phyloP scores from a whole-genome alignment of 53 echinoderm and acorn worm species.

The Paelopatides confundens region DNA sequence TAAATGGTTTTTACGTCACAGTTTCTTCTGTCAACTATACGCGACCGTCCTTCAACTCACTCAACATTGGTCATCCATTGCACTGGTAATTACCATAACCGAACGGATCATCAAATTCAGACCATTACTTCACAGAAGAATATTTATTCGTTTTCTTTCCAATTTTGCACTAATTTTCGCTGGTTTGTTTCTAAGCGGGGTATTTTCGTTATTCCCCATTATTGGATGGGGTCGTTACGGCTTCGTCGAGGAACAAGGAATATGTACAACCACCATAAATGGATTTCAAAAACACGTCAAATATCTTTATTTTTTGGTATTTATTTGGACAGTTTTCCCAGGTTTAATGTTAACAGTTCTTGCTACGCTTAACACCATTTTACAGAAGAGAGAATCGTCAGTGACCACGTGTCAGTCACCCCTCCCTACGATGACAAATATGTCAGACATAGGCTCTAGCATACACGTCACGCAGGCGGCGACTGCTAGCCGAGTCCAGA shows the following conservation, averaged over 20 bases:
- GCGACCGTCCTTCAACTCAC: slow-evolving; percentile 63
- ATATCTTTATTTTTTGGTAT: slow-evolving; percentile 49
- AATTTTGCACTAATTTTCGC: slow-evolving; percentile 47
- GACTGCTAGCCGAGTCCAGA: too few species aligned
- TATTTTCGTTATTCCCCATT: slow-evolving; percentile 49
- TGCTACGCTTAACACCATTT: neutral
- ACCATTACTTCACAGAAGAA: slow-evolving; percentile 75
- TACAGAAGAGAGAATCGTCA: neutral
- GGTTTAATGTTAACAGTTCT: neutral
- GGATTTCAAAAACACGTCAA: slow-evolving; percentile 55
- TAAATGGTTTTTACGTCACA: neutral
- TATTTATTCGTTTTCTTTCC: slow-evolving; percentile 59
- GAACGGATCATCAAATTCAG: slow-evolving; percentile 74
- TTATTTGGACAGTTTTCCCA: slow-evolving; percentile 40
- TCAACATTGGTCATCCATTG: slow-evolving; percentile 65
- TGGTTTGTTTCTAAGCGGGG: slow-evolving; percentile 56
- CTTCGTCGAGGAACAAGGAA: slow-evolving; percentile 36
- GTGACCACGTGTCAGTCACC: neutral
- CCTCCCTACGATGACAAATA: neutral
- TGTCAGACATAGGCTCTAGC: neutral
- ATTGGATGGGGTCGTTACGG: slow-evolving; percentile 65
- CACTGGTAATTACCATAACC: slow-evolving; percentile 56
- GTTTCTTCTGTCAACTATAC: slow-evolving; percentile 57
- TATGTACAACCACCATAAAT: slow-evolving; percentile 50
- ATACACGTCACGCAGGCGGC: too few species aligned